Percentiles rank a stretch among this genome's conserved stretches.
These are phyloP conservation scores for Aethina tumida DNA, from an alignment of 1,140 invertebrate genomes.

Conservation along the genomic window DNA sequence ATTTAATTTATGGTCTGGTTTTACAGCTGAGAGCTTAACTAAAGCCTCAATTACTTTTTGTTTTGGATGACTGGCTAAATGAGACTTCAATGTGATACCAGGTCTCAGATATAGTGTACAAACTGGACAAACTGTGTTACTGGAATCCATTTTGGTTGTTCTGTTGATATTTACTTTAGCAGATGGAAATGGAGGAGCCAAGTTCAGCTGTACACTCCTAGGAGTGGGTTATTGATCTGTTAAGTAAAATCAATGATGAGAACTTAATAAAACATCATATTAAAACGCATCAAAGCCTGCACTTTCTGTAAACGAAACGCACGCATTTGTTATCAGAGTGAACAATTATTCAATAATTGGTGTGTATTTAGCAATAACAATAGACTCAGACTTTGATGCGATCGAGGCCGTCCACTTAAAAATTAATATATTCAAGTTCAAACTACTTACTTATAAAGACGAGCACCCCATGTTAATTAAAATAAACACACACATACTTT, in stretches of 20 bases:
- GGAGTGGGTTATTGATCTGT: constrained; percentile 26
- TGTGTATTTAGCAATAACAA: too few species aligned
- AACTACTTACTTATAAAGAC: too few species aligned
- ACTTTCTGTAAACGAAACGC: background rate
- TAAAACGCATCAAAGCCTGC: background rate
- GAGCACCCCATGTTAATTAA: too few species aligned
- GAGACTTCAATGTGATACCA: constrained; percentile 66
- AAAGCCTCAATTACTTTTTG: constrained; percentile 78
- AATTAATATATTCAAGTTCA: too few species aligned
- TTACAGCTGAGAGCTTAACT: constrained; percentile 37
- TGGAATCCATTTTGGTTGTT: constrained; percentile 23
- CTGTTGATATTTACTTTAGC: background rate
- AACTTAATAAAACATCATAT: constrained; percentile 4
- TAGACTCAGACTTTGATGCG: too few species aligned
- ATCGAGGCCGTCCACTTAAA: too few species aligned
- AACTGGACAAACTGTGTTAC: constrained; percentile 56
- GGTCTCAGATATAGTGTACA: constrained; percentile 71
- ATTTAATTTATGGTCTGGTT: background rate
- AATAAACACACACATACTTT: too few species aligned
- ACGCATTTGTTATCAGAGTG: background rate
- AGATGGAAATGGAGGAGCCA: background rate
- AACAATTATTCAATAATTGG: too few species aligned
- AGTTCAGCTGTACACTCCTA: constrained; percentile 15
- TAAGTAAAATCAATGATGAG: constrained; percentile 27
- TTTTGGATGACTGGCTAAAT: constrained; percentile 75